Conservation (phyloP, 2,888 invertebrate genomes). For the Drosophila birchii region DNA sequence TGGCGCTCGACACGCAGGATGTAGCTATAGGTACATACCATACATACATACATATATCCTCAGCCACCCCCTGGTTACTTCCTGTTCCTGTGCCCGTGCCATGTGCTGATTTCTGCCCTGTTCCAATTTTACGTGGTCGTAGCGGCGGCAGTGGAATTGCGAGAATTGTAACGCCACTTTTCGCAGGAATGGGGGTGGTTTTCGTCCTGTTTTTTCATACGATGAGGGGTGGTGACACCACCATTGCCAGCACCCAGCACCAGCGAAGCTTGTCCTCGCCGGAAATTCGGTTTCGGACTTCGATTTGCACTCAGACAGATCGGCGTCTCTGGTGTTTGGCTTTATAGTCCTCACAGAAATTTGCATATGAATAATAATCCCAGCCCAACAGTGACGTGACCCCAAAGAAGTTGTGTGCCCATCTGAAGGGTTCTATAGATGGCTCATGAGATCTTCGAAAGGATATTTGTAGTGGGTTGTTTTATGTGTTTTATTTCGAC, state of each 20-base stretch:
- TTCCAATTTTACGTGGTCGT: slow-evolving; percentile 69
- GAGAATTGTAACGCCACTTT: slow-evolving; percentile 39
- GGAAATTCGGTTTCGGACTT: slow-evolving; percentile 38
- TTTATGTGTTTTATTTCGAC: no score
- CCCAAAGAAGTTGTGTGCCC: neutral
- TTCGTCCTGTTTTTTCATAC: slow-evolving; percentile 8
- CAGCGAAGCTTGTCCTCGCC: slow-evolving; percentile 11
- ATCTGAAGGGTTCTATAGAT: neutral
- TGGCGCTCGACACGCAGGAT: slow-evolving; percentile 35
- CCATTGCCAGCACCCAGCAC: neutral
- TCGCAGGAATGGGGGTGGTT: slow-evolving; percentile 41
- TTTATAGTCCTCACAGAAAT: slow-evolving; percentile 3
- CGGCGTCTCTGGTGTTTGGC: slow-evolving; percentile 68
- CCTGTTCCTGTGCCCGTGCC: slow-evolving; percentile 53
- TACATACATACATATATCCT: slow-evolving; percentile 1
- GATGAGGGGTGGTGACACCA: neutral
- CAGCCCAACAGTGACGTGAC: slow-evolving; percentile 11
- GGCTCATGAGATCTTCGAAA: neutral
- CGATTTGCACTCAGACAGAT: slow-evolving; percentile 62
- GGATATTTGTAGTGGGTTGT: neutral
- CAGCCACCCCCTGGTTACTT: slow-evolving; percentile 48
- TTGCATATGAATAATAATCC: slow-evolving; percentile 12
- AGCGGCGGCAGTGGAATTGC: slow-evolving; percentile 1
- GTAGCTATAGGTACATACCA: neutral
- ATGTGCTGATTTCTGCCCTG: slow-evolving; percentile 72